phyloP scores from a whole-genome alignment of 2,113 vertebrate species.

The Chinchilla lanigera region DNA sequence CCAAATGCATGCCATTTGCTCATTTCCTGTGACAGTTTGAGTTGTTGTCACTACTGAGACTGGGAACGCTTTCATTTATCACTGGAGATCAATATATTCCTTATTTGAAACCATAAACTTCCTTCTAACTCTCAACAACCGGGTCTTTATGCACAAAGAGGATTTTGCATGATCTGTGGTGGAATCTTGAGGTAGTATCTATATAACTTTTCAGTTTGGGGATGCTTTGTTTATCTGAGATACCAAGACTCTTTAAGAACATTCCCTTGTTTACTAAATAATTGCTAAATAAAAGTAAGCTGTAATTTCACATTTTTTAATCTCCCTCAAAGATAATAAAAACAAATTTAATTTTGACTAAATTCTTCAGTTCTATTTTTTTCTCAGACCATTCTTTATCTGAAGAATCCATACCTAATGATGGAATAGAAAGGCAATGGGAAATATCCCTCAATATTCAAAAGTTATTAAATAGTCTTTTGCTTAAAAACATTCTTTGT shows the following conservation, averaged over 20 bases:
- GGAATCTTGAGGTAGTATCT: background rate
- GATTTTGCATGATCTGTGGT: background rate
- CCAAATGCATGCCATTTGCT: background rate
- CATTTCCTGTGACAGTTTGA: slow-evolving; percentile 31
- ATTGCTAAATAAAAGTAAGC: background rate
- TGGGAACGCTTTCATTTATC: background rate
- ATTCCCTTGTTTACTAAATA: background rate
- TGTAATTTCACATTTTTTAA: background rate
- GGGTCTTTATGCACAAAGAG: background rate
- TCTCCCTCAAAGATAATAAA: slow-evolving; percentile 6
- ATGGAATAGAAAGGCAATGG: background rate
- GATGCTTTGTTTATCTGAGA: background rate
- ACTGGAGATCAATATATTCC: background rate
- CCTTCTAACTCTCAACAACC: background rate
- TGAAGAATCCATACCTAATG: background rate
- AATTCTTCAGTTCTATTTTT: slow-evolving; percentile 20
- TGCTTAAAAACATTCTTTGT: background rate
- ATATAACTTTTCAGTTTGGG: background rate
- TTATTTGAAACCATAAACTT: background rate
- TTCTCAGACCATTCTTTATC: background rate
- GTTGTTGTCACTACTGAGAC: slow-evolving; percentile 40
- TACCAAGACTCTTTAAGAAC: background rate
- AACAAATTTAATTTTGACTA: background rate
- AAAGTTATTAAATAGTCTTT: background rate
- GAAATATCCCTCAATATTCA: background rate